Evolutionary conservation across 2,113 vertebrate species (phyloP).

Genomic region (Nesoenas mayeri): DNA sequence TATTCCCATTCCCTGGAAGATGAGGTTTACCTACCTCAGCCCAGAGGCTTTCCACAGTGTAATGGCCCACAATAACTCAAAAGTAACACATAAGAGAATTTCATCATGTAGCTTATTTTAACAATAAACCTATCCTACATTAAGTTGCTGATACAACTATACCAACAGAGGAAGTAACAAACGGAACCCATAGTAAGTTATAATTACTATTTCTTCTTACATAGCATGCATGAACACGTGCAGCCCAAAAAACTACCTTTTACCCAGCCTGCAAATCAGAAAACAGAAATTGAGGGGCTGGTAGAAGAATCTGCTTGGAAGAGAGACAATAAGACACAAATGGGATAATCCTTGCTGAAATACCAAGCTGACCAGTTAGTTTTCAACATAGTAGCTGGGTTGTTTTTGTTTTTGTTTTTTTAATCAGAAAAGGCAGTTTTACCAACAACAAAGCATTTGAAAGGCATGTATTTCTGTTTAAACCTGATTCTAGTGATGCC

Average conservation of each 20-base stretch:
- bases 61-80: neutral
- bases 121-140: neutral
- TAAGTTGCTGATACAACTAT: neutral
- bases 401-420: neutral
- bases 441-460: neutral
- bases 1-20: neutral
- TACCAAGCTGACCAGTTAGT: neutral
- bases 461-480: neutral
- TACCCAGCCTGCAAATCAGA: neutral
- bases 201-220: neutral
- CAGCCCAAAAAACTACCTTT: neutral
- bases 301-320: neutral
- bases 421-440: neutral
- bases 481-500: neutral
- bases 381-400: neutral
- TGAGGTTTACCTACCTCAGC: neutral
- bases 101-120: neutral
- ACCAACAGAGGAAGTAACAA: neutral
- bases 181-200: neutral
- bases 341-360: neutral
- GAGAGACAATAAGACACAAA: neutral
- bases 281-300: neutral
- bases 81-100: neutral
- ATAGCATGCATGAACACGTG: accelerated
- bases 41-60: neutral